Conservation (phyloP, 37 sponge, comb jelly and placozoan species). For the Haliclona indistincta region DNA sequence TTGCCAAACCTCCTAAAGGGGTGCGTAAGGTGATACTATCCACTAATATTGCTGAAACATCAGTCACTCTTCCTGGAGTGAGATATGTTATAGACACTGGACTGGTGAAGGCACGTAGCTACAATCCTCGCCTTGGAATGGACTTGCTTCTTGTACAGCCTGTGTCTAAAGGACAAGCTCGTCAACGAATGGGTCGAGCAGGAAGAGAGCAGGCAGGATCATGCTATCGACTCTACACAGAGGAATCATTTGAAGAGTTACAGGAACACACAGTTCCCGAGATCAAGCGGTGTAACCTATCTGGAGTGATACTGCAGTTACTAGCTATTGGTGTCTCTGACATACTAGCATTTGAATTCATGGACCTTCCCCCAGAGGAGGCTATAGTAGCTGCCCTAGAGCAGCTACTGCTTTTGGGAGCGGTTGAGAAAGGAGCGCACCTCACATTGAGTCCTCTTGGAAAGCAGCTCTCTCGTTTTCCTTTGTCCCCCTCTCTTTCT, state of each 20-base stretch:
- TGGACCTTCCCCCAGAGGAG: conserved; percentile 80
- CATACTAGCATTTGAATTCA: conserved; percentile 89
- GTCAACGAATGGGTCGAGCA: conserved; percentile 89
- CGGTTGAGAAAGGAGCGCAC: conserved; percentile 50
- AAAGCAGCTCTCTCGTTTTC: conserved; percentile 72
- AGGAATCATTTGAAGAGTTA: conserved; percentile 70
- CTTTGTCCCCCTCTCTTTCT: conserved; percentile 81
- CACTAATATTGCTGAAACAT: conserved; percentile 97
- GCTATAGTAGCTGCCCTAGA: conserved; percentile 73
- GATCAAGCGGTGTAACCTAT: conserved; percentile 88
- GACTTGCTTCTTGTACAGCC: conserved; percentile 88
- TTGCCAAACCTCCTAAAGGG: conserved; percentile 47
- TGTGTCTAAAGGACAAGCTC: conserved; percentile 90
- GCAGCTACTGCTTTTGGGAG: conserved; percentile 75
- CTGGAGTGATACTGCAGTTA: conserved; percentile 79
- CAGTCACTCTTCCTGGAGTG: conserved; percentile 88
- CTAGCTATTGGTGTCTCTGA: conserved; percentile 81
- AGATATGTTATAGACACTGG: conserved; percentile 92
- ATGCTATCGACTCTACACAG: conserved; percentile 93
- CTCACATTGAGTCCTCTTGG: conserved; percentile 79
- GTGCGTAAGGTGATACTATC: conserved; percentile 89
- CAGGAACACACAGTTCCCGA: conserved; percentile 78
- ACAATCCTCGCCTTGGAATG: conserved; percentile 80
- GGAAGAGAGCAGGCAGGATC: conserved; percentile 85
- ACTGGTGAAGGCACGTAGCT: conserved; percentile 87